These are phyloP conservation scores for Orchesella flavescens DNA, from an alignment of 2,888 invertebrate species.

Conservation along the genomic window DNA sequence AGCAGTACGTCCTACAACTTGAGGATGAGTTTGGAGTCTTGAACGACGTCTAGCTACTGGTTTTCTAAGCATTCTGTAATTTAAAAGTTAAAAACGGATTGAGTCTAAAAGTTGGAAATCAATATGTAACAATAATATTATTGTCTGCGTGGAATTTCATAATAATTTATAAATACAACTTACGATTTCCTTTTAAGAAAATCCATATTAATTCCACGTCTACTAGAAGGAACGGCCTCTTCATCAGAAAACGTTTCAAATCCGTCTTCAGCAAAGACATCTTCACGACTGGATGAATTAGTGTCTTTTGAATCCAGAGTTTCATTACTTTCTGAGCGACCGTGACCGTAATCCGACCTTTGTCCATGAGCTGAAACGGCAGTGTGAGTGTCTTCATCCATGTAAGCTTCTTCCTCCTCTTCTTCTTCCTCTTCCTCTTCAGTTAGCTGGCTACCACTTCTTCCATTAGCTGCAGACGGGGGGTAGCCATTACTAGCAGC, in stretches of 20 bases:
- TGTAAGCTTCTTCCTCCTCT: conserved; percentile 65
- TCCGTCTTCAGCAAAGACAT: conserved; percentile 69
- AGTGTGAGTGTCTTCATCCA: conserved; percentile 53
- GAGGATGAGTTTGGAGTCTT: conserved; percentile 65
- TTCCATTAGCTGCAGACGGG: neutral
- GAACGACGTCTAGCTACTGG: conserved; percentile 69
- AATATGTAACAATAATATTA: too few species aligned
- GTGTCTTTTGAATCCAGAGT: conserved; percentile 71
- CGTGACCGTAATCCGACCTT: conserved; percentile 36
- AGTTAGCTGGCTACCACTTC: conserved; percentile 64
- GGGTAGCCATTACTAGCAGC: conserved; percentile 35
- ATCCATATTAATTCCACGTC: conserved; percentile 66
- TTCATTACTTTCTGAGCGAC: conserved; percentile 72
- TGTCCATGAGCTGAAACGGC: conserved; percentile 19
- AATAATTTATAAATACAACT: too few species aligned
- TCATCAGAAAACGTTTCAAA: conserved; percentile 71
- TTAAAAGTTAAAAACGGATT: neutral
- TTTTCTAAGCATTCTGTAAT: conserved; percentile 67
- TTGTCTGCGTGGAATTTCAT: too few species aligned
- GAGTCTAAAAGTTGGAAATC: neutral
- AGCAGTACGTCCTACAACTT: conserved; percentile 60
- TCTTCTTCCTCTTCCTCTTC: conserved; percentile 69
- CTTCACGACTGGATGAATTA: conserved; percentile 72
- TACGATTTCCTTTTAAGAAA: conserved; percentile 70
- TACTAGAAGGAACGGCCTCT: conserved; percentile 59